A percentile compares a stretch with the other conserved stretches of the same genome.
Evolutionary conservation across 2,797 vertebrate species (phyloP).

Genomic region (Hemibagrus guttatus): DNA sequence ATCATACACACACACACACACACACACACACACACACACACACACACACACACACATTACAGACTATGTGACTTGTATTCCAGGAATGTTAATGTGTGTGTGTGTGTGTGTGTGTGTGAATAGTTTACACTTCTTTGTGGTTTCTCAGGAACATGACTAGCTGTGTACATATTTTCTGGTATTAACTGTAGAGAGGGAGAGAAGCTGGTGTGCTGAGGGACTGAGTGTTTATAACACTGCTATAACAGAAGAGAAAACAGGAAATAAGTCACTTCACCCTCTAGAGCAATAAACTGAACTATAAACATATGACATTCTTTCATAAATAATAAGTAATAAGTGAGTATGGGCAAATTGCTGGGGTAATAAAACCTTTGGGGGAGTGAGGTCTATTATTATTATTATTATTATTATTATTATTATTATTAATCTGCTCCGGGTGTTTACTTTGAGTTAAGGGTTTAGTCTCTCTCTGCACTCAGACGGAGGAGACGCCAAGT

Average conservation of each 20-base stretch:
- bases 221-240: too few species aligned
- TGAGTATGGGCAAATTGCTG: neutral
- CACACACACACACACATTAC: neutral
- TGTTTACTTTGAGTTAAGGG: neutral
- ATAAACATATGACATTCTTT: too few species aligned
- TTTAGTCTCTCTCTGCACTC: neutral
- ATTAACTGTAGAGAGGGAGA: too few species aligned
- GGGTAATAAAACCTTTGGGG: neutral
- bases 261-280: too few species aligned
- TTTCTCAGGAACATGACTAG: too few species aligned
- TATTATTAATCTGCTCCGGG: neutral
- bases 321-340: neutral
- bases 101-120: neutral
- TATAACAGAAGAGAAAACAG: too few species aligned
- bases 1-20: neutral
- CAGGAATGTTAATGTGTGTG: neutral
- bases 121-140: too few species aligned
- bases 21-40: neutral
- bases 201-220: too few species aligned
- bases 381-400: neutral
- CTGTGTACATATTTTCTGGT: too few species aligned
- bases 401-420: neutral
- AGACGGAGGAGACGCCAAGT: neutral
- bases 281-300: too few species aligned
- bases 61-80: neutral